Conservation (phyloP, 2,888 invertebrate genomes). For the Operophtera brumata region DNA sequence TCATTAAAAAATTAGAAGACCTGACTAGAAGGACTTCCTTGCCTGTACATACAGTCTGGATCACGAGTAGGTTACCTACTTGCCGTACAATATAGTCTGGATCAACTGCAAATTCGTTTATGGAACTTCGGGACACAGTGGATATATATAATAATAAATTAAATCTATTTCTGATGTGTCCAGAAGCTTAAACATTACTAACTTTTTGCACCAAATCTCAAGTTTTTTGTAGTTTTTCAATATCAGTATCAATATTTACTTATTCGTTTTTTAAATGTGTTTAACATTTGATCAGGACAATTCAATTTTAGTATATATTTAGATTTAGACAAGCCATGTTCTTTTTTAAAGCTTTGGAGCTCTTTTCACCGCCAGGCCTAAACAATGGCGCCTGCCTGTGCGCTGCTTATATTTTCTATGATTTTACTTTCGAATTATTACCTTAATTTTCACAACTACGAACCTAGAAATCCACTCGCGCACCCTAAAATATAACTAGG, state of each 20-base stretch:
- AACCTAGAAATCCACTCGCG: not conserved
- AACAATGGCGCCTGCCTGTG: not conserved
- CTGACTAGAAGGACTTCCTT: no score
- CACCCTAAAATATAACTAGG: not conserved
- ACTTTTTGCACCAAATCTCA: not conserved
- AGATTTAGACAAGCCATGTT: not conserved
- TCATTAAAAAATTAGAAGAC: no score
- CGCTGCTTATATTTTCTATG: no score
- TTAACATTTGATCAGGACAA: not conserved
- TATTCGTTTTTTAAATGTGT: not conserved
- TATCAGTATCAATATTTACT: not conserved
- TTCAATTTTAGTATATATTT: slow-evolving; percentile 3
- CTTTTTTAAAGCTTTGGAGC: not conserved
- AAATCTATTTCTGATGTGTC: not conserved
- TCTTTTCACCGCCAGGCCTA: not conserved
- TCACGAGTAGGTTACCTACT: no score
- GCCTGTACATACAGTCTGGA: no score
- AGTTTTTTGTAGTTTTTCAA: not conserved
- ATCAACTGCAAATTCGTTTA: not conserved
- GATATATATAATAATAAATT: not conserved
- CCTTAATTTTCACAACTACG: slow-evolving; percentile 30
- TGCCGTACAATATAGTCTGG: not conserved
- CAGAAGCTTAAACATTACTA: not conserved
- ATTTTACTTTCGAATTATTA: not conserved
- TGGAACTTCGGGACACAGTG: not conserved